These are phyloP conservation scores for Xestoiulus laeticollis DNA, from an alignment of 2,888 invertebrate genomes.

Conservation along the genomic window DNA sequence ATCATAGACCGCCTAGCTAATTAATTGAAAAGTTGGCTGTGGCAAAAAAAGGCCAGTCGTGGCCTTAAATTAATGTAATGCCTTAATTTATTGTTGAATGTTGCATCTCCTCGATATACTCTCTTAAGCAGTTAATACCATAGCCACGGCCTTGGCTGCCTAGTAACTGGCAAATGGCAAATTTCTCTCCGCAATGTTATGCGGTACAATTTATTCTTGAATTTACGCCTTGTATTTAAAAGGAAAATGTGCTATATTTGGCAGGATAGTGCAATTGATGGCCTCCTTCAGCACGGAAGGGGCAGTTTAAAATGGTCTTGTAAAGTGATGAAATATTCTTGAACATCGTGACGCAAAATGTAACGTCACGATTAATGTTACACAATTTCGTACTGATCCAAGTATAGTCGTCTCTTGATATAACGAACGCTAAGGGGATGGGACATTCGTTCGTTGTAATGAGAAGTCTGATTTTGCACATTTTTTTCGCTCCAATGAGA, in stretches of 20 bases:
- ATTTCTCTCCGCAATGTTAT: background rate
- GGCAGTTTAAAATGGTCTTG: background rate
- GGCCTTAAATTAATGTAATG: constrained; percentile 34
- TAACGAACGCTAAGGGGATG: too few species aligned
- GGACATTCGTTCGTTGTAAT: too few species aligned
- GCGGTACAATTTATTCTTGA: background rate
- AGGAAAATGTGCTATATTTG: background rate
- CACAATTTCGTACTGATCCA: too few species aligned
- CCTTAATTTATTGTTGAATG: constrained; percentile 17
- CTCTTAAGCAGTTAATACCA: background rate
- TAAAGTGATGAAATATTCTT: background rate
- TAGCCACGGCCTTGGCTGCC: background rate
- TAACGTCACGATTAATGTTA: background rate
- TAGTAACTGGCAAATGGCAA: background rate
- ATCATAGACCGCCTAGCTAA: constrained; percentile 5
- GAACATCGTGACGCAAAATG: background rate
- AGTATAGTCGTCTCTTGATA: too few species aligned
- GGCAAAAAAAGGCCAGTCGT: background rate
- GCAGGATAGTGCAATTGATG: background rate
- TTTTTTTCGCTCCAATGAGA: too few species aligned
- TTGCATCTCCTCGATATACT: background rate
- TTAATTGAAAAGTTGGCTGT: background rate
- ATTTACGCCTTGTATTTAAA: background rate
- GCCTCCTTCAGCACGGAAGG: constrained; percentile 1
- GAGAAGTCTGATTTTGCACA: too few species aligned